phyloP scores from a whole-genome alignment of 2,113 vertebrate genomes.

The Rattus norvegicus region DNA sequence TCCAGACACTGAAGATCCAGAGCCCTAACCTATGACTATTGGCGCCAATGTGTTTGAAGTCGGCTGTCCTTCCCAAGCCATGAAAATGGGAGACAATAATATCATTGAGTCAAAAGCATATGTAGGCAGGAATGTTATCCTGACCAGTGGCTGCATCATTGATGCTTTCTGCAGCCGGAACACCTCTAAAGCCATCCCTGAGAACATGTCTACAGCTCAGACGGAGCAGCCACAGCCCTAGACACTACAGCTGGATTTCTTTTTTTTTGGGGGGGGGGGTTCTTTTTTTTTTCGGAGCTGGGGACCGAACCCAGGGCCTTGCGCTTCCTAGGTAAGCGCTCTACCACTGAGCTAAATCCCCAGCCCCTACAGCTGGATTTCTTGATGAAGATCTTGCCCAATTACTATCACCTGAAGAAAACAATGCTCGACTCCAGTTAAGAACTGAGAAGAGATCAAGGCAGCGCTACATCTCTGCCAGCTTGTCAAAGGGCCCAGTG shows the following conservation, averaged over 20 bases:
- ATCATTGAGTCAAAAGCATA: slow-evolving; percentile 85
- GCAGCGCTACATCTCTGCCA: not conserved
- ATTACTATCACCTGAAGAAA: slow-evolving; percentile 98
- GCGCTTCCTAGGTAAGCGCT: too few relatives aligned
- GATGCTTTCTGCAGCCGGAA: slow-evolving; percentile 95
- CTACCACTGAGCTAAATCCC: too few relatives aligned
- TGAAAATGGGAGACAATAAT: not conserved
- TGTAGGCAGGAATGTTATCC: slow-evolving; percentile 93
- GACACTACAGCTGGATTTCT: slow-evolving; percentile 96
- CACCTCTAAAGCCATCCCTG: slow-evolving; percentile 93
- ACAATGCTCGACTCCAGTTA: slow-evolving; percentile 88
- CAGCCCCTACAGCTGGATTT: slow-evolving; percentile 97
- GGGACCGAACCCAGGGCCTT: too few relatives aligned
- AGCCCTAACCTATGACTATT: slow-evolving; percentile 94
- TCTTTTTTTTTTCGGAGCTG: too few relatives aligned
- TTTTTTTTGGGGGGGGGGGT: too few relatives aligned
- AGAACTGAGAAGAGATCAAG: slow-evolving; percentile 84
- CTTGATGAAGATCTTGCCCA: slow-evolving; percentile 98
- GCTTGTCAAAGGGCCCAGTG: not conserved
- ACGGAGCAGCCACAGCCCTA: slow-evolving; percentile 89
- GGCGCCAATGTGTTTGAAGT: slow-evolving; percentile 98
- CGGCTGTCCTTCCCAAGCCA: slow-evolving; percentile 86
- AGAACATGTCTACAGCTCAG: slow-evolving; percentile 94
- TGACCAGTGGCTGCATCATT: slow-evolving; percentile 95
- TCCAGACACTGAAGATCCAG: slow-evolving; percentile 89